Percentiles rank a stretch among this genome's conserved stretches.
These are phyloP conservation scores for Plecotus auritus DNA, from an alignment of 2,113 vertebrate species.

Conservation along the genomic window DNA sequence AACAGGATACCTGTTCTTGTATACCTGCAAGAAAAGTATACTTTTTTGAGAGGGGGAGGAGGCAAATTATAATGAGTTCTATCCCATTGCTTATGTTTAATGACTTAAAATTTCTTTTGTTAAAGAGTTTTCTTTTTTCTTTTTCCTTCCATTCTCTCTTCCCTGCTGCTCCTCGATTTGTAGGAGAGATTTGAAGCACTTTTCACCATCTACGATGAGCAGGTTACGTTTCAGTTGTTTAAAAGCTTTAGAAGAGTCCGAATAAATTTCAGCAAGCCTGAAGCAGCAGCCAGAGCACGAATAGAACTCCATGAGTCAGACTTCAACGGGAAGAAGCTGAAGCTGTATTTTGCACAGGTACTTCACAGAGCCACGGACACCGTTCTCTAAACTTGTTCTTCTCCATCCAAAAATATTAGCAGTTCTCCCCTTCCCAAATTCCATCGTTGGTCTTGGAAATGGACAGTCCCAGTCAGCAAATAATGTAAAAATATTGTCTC, in stretches of 20 bases:
- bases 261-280: constrained; percentile 96
- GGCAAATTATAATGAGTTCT: background rate
- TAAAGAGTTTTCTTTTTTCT: background rate
- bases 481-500: background rate
- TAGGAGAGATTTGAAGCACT: constrained; percentile 95
- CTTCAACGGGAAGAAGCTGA: constrained; percentile 92
- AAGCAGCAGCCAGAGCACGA: constrained; percentile 93
- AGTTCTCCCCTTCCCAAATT: rapidly evolving
- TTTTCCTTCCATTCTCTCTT: background rate
- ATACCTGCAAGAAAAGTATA: background rate
- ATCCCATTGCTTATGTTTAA: background rate
- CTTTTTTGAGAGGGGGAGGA: background rate
- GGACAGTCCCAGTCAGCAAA: background rate
- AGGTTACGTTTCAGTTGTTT: constrained; percentile 93
- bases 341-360: constrained; percentile 98
- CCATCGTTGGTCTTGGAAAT: background rate
- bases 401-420: rapidly evolving
- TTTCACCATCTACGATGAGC: constrained; percentile 92
- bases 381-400: background rate
- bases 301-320: constrained; percentile 95
- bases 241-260: constrained; percentile 96
- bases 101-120: background rate
- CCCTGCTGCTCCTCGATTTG: background rate
- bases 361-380: rapidly evolving
- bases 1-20: background rate